These are phyloP conservation scores for Argyresthia albistria DNA, from an alignment of 2,888 invertebrate genomes.

Conservation along the genomic window DNA sequence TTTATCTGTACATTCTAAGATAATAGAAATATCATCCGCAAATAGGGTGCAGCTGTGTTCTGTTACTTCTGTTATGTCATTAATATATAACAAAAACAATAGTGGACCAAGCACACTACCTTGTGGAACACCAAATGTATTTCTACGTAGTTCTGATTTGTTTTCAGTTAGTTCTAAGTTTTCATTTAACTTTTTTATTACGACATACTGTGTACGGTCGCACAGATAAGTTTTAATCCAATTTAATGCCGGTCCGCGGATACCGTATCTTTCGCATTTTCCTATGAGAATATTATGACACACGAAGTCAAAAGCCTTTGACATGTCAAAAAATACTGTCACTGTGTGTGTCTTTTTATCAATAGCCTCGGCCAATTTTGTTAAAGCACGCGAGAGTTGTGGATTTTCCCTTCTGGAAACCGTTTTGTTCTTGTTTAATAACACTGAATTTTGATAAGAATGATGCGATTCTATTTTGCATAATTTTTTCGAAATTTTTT, in stretches of 20 bases:
- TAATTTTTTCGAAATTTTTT: not conserved
- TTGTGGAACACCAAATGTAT: slow-evolving; percentile 4
- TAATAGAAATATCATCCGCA: slow-evolving; percentile 21
- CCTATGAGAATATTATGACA: slow-evolving; percentile 9
- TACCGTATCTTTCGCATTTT: slow-evolving; percentile 11
- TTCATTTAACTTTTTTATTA: slow-evolving; percentile 6
- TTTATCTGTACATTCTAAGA: slow-evolving; percentile 5
- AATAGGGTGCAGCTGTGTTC: slow-evolving; percentile 5
- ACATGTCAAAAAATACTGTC: slow-evolving; percentile 15
- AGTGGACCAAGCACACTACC: slow-evolving; percentile 9
- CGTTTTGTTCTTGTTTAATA: not conserved
- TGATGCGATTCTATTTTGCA: not conserved
- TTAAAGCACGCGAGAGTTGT: slow-evolving; percentile 10
- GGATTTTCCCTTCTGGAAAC: slow-evolving; percentile 5
- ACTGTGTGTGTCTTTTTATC: slow-evolving; percentile 12
- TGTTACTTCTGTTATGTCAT: slow-evolving; percentile 7
- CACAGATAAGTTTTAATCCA: slow-evolving; percentile 12
- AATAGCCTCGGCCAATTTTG: slow-evolving; percentile 5
- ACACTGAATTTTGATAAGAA: not conserved
- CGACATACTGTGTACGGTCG: slow-evolving; percentile 8
- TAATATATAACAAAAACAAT: slow-evolving; percentile 8
- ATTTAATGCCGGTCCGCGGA: slow-evolving; percentile 10
- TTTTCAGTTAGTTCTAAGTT: not conserved
- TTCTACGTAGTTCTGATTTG: not conserved
- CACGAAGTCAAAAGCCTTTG: slow-evolving; percentile 16